Evolutionary conservation across 2,888 invertebrate species (phyloP), one percentile per base, ranked within the genome.

Genomic region (Epinotia brunnichana): DNA sequence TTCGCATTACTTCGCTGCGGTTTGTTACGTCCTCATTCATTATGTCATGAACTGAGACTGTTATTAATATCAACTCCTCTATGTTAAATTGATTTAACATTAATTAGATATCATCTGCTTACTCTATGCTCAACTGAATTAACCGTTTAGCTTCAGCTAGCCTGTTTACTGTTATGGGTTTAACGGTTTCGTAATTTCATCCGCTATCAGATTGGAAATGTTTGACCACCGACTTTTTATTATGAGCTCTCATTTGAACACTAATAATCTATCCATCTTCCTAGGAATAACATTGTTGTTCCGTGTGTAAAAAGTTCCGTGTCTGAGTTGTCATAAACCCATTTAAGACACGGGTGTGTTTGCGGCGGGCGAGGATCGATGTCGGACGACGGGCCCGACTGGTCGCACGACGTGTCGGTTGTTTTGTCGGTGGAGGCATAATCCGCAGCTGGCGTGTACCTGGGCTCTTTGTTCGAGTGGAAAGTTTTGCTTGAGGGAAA

Each of bases 401-500:
- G 71, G 83, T 84, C 75, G 84, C 71, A 76, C 81, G 79, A 80
- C 81, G 70, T 70, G 82, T 88, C 78, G 82, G 76, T 66, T 78
- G 83, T 82, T 78, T 74, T 74, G 81, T 84, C 81, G 84, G 80
- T 75, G 77, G 78, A 73, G 80, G 79, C 83, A 80, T 90, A 88
- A 88, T 87, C 87, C 83, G 85, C 89, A 89, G 89, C 89, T 88
- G 90, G 83, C 87, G 85, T 87, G 80, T 90, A 91, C 91, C 90
- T 90, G 91, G 84, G 82, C 85, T 87, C 90, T 91, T 91, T 91
- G 92, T 90, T 87, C 86, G 81, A 81, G 81, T 84, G 88, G 87
- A 89, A 90, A 87, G 86, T 89, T 90, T 87, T 79, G 79, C 77
- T 79, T 77, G 74, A 79, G 77, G 78, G 75, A 76, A 77, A 73